A percentile compares a stretch with the other conserved stretches of the same genome.
Evolutionary conservation across 92 coral and sea anemone species (phyloP).

Genomic region (Parazoanthus darwini): DNA sequence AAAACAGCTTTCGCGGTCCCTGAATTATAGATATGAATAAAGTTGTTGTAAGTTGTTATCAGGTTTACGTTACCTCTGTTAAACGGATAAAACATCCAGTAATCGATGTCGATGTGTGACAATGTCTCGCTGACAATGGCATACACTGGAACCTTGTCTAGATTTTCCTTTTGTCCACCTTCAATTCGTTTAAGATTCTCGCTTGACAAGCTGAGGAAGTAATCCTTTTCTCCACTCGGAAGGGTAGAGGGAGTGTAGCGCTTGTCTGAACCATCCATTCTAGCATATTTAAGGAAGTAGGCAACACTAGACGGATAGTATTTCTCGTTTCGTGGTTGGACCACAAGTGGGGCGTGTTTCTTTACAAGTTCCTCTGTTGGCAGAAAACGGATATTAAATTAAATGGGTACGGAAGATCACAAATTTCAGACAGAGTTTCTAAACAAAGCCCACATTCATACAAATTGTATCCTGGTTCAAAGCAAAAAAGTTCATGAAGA

Average conservation of each 20-base stretch:
- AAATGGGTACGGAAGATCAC: no score
- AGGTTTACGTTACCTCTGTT: neutral
- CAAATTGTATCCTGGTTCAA: no score
- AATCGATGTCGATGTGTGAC: neutral
- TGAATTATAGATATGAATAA: no score
- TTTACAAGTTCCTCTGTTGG: neutral
- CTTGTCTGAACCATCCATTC: neutral
- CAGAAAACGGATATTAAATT: no score
- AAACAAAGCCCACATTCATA: no score
- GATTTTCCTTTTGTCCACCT: slow-evolving; percentile 9
- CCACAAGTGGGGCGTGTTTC: slow-evolving; percentile 15
- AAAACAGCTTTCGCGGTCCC: no score
- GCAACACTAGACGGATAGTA: neutral
- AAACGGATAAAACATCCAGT: slow-evolving; percentile 25
- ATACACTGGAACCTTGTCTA: slow-evolving; percentile 6
- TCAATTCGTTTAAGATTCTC: neutral
- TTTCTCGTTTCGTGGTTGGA: neutral
- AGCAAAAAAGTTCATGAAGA: no score
- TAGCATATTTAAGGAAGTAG: neutral
- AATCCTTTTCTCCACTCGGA: neutral
- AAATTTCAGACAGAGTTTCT: no score
- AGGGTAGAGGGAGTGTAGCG: neutral
- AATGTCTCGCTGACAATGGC: neutral
- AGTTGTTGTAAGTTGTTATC: no score
- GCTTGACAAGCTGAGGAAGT: neutral